A percentile compares a stretch with the other conserved stretches of the same genome.
phyloP scores from a whole-genome alignment of 1,140 invertebrate genomes.

The Globodera rostochiensis region DNA sequence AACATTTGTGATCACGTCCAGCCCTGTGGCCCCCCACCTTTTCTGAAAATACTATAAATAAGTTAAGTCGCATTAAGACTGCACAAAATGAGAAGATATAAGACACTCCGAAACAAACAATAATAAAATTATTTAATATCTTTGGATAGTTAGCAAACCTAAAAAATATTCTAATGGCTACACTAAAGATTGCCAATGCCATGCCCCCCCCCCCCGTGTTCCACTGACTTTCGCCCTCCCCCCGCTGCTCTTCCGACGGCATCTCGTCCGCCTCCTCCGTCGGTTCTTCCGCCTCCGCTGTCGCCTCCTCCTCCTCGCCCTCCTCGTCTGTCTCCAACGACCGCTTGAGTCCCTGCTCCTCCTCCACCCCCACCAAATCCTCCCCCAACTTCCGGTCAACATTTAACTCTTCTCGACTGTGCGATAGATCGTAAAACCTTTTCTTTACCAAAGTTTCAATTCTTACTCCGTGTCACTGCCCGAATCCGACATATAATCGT shows the following conservation, averaged over 20 bases:
- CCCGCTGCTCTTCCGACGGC: background rate
- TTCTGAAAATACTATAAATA: too few relatives aligned
- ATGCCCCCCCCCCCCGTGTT: background rate
- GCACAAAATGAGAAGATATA: too few relatives aligned
- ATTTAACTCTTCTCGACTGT: slow-evolving; percentile 56
- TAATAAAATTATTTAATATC: too few relatives aligned
- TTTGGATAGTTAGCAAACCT: too few relatives aligned
- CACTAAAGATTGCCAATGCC: too few relatives aligned
- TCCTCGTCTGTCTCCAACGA: slow-evolving; percentile 33
- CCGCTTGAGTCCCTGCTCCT: slow-evolving; percentile 56
- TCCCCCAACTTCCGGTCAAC: slow-evolving; percentile 62
- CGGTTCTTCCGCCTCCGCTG: slow-evolving; percentile 41
- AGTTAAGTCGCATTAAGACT: too few relatives aligned
- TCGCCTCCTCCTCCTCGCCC: slow-evolving; percentile 47
- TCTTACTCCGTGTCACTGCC: slow-evolving; percentile 64
- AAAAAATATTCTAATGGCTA: too few relatives aligned
- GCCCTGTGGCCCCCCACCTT: too few relatives aligned
- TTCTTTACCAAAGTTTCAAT: slow-evolving; percentile 35
- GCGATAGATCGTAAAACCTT: background rate
- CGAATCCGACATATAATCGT: slow-evolving; percentile 64
- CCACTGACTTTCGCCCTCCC: background rate
- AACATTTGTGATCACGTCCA: too few relatives aligned
- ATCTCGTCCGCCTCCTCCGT: slow-evolving; percentile 15
- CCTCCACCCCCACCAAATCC: slow-evolving; percentile 58
- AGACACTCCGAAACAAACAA: too few relatives aligned